A percentile compares a stretch with the other conserved stretches of the same genome.
Conservation (phyloP, 2,113 vertebrate species). For the Calyptomena viridis region DNA sequence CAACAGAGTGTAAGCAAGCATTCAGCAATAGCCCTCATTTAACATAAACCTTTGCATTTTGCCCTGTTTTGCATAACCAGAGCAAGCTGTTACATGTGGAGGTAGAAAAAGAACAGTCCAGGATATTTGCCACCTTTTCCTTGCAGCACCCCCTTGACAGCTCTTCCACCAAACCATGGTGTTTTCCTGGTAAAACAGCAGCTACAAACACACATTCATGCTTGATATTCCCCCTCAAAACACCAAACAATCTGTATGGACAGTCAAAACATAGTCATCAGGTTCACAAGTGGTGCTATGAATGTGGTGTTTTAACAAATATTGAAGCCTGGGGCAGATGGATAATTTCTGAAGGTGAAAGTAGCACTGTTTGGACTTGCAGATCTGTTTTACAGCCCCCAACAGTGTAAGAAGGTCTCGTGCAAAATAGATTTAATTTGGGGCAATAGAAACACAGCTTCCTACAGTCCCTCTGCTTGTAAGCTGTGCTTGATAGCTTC, state of each 20-base stretch:
- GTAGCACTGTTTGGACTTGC: not conserved
- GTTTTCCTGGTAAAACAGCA: not conserved
- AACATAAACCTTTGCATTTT: not conserved
- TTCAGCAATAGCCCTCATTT: not conserved
- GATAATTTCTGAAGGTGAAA: not conserved
- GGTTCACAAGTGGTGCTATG: not conserved
- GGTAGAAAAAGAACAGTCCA: not conserved
- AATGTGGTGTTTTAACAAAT: not conserved
- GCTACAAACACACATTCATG: not conserved
- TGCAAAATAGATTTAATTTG: not conserved
- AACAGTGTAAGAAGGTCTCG: not conserved
- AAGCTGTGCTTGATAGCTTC: not conserved
- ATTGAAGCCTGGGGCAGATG: not conserved
- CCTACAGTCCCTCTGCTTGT: not conserved
- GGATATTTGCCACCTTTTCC: not conserved
- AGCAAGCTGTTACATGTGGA: not conserved
- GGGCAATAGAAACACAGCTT: not conserved
- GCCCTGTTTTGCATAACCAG: not conserved
- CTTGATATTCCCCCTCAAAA: not conserved
- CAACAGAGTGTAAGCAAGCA: not conserved
- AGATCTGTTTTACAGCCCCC: not conserved
- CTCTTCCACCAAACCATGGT: not conserved
- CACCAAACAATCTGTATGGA: not conserved
- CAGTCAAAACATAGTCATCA: not conserved
- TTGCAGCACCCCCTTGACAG: rapidly evolving